Conservation (phyloP, 2,113 vertebrate genomes). For the Globicephala melas region DNA sequence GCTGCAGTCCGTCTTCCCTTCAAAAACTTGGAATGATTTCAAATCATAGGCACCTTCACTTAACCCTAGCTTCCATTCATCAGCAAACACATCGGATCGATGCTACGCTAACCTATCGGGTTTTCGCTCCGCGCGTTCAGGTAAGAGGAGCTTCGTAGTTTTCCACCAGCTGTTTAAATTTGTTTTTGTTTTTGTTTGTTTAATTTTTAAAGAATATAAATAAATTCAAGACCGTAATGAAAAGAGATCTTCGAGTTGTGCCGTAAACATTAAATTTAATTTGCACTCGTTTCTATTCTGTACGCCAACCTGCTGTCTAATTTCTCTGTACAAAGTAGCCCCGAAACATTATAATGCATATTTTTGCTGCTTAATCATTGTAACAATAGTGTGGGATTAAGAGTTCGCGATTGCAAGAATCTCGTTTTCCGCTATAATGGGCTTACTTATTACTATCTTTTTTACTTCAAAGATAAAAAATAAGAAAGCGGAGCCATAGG, state of each 20-base stretch:
- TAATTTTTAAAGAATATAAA: conserved; percentile 78
- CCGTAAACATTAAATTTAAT: conserved; percentile 74
- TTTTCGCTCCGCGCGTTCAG: conserved; percentile 89
- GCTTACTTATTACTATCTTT: conserved; percentile 78
- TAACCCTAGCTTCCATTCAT: conserved; percentile 88
- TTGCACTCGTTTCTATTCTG: conserved; percentile 73
- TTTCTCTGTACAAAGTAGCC: conserved; percentile 79
- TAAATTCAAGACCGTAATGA: conserved; percentile 68
- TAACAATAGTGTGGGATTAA: conserved; percentile 86
- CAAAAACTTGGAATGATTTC: conserved; percentile 98
- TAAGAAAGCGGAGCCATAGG: conserved; percentile 79
- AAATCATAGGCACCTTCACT: conserved; percentile 91
- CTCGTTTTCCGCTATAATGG: conserved; percentile 73
- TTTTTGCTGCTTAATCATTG: conserved; percentile 78
- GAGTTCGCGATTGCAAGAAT: conserved; percentile 85
- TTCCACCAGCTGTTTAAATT: conserved; percentile 83
- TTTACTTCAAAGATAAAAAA: conserved; percentile 80
- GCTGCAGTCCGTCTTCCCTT: conserved; percentile 95
- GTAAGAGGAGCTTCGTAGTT: conserved; percentile 86
- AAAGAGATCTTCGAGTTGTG: conserved; percentile 78
- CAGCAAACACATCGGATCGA: conserved; percentile 90
- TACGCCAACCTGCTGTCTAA: conserved; percentile 81
- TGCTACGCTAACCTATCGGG: conserved; percentile 88
- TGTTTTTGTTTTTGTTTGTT: conserved; percentile 74
- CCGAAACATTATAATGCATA: conserved; percentile 79